A percentile compares a stretch with the other conserved stretches of the same genome.
Evolutionary conservation across 2,888 invertebrate species (phyloP).

Genomic region (Campaea margaritaria): DNA sequence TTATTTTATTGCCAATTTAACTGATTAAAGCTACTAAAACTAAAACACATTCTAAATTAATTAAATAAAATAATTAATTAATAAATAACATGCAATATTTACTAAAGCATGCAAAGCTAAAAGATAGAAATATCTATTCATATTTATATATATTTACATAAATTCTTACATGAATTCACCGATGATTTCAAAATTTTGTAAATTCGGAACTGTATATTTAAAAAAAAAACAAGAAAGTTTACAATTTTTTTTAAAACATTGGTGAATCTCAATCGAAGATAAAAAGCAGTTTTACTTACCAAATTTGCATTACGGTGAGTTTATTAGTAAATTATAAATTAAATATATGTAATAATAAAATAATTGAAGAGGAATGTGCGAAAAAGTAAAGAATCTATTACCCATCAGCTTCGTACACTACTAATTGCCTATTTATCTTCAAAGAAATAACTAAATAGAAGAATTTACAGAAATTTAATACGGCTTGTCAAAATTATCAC

Average conservation of each 20-base stretch:
- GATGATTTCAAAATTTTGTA: no score
- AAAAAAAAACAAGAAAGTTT: no score
- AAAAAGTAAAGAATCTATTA: slow-evolving; percentile 61
- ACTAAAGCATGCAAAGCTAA: slow-evolving; percentile 3
- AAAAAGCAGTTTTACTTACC: slow-evolving; percentile 17
- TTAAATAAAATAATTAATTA: no score
- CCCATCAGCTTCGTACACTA: slow-evolving; percentile 30
- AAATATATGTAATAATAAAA: slow-evolving; percentile 24
- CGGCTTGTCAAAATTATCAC: slow-evolving; percentile 27
- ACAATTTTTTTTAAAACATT: no score
- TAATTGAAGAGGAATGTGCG: slow-evolving; percentile 77
- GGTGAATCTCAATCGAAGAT: background rate
- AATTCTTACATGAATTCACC: no score
- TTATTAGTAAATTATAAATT: slow-evolving; percentile 3
- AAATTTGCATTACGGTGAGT: background rate
- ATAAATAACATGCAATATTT: background rate
- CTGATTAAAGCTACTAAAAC: no score
- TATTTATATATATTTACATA: no score
- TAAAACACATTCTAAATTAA: no score
- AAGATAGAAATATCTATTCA: background rate
- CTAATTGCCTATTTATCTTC: background rate
- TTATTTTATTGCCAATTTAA: no score
- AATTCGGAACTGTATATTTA: no score
- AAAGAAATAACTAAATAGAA: background rate
- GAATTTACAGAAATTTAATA: slow-evolving; percentile 14